These are phyloP conservation scores for Tachystola acroxantha DNA, from an alignment of 2,888 invertebrate genomes.

Conservation along the genomic window DNA sequence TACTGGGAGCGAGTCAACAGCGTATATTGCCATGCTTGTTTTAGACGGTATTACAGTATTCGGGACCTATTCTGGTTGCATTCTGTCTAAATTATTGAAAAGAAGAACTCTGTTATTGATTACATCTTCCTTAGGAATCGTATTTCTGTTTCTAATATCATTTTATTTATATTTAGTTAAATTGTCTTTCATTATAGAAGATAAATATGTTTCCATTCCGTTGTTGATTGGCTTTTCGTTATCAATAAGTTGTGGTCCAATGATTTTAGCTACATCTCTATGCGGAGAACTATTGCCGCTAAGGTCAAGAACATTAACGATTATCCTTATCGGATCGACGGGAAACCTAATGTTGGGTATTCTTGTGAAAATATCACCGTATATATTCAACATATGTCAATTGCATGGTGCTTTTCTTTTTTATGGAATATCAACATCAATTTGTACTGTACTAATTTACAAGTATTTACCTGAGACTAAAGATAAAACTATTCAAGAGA, in stretches of 20 bases:
- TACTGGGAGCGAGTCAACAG: too few species aligned
- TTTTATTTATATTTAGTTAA: too few species aligned
- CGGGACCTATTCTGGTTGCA: too few species aligned
- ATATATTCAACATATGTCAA: conserved; percentile 32
- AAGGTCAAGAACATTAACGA: conserved; percentile 36
- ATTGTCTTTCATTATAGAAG: conserved; percentile 20
- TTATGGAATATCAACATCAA: conserved; percentile 16
- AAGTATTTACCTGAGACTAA: conserved; percentile 20
- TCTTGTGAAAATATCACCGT: conserved; percentile 39
- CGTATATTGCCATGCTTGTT: too few species aligned
- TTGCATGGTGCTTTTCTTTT: conserved; percentile 40
- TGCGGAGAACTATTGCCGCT: conserved; percentile 46
- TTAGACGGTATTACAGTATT: too few species aligned
- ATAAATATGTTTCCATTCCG: conserved; percentile 33
- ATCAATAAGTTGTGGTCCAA: conserved; percentile 46
- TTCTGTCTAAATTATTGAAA: too few species aligned
- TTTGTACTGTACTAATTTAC: conserved; percentile 12
- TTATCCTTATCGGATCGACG: conserved; percentile 32
- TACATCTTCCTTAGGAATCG: too few species aligned
- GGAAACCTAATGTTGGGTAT: conserved; percentile 35
- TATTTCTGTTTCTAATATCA: too few species aligned
- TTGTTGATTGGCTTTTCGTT: conserved; percentile 41
- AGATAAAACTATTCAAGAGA: conserved; percentile 18
- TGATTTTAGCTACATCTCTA: conserved; percentile 44
- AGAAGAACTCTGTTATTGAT: too few species aligned